Base-by-base conservation (phyloP, 2,888 invertebrate species). In the Patella pellucida region DNA sequence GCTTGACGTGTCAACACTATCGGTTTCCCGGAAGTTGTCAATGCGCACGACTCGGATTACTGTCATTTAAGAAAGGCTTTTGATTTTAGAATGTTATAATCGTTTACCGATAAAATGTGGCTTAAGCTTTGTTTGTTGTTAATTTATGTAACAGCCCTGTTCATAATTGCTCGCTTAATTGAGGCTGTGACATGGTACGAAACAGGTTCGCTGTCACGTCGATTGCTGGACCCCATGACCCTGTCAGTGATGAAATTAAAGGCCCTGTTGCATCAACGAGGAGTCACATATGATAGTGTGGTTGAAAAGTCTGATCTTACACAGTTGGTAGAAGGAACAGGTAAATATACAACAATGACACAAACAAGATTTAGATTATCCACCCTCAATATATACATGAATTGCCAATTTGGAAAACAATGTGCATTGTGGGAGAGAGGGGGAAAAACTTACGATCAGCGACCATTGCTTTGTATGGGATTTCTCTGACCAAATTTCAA, bases 291-390 rank as follows among this genome's bases (percentile, higher is more conserved):
- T 85, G 88, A 88, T 41, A 89, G 87, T 52, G 85, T 91, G 12
- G 85, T 91, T 11, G 92, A 92, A 79, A 91, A 91, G 78, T 78
- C 85, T 71, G 91, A 92, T 74, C 85, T 92, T 15, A 86, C 87
- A 51, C 85, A 88, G 23, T 85, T 92, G 27, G 89, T 92, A 1
- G 86, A 88, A 56, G 81, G 88, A n/a, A 88, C 91, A 82, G 92
- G 92, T 91, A 81, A 71, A 76, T 52, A 31, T 2, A 31, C 0
- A 31, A 41, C 31, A 41, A 41, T 41, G 31, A 41, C 31, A 41
- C 31, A 5, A 5, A 41, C 31, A 41, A 41, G 31, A 41, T 27
- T 27, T 27, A 27, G 27, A 27, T 41, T 41, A 41, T 5, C 5
- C 31, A 41, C 31, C 31, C 31, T 5, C n/a, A n/a, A n/a, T n/a